phyloP scores from a whole-genome alignment of 2,797 vertebrate genomes.

The Sebastes glaucus region DNA sequence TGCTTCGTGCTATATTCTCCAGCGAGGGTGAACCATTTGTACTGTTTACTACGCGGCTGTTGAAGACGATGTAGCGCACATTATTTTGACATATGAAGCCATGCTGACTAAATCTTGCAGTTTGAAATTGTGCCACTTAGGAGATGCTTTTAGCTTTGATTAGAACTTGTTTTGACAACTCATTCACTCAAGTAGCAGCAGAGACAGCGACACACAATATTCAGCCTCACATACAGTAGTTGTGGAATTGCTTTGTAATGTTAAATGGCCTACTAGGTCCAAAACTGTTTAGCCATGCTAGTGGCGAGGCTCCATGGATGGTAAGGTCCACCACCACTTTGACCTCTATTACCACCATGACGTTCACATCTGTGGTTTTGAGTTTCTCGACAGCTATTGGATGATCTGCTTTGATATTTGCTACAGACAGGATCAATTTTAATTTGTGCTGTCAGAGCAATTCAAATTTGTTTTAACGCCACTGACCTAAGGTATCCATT shows the following conservation, averaged over 20 bases:
- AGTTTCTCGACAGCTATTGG: background rate
- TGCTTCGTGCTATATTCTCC: background rate
- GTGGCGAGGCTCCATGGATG: background rate
- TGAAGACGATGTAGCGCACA: background rate
- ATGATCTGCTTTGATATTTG: too few relatives aligned
- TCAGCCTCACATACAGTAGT: background rate
- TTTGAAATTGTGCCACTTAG: background rate
- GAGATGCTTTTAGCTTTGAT: constrained; percentile 20
- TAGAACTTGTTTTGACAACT: constrained; percentile 11
- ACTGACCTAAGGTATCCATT: too few relatives aligned
- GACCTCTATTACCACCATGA: background rate
- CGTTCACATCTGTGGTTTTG: background rate
- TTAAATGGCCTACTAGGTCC: background rate
- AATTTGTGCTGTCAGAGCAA: too few relatives aligned
- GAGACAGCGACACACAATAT: background rate
- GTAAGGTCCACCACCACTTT: background rate
- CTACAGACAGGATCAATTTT: too few relatives aligned
- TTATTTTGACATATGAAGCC: constrained; percentile 9
- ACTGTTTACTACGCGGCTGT: background rate
- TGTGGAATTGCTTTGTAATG: background rate
- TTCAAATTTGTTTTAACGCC: too few relatives aligned
- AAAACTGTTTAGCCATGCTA: background rate
- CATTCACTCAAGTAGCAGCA: background rate
- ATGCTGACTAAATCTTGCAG: background rate
- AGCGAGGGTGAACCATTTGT: background rate